Base-by-base conservation (phyloP, 2,113 vertebrate genomes). In the Tragelaphus scriptus region DNA sequence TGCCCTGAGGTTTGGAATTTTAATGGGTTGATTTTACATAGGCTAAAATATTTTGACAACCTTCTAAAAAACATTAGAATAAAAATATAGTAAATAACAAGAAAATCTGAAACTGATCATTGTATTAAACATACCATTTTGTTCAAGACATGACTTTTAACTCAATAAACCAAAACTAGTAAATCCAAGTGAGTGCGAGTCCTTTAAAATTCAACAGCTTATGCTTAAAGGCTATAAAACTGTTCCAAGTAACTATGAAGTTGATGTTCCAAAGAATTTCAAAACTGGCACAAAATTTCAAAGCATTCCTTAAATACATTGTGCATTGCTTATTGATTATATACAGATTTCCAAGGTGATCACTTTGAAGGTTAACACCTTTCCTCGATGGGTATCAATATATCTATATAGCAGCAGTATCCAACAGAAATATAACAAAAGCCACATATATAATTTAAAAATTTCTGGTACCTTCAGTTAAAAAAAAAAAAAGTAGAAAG, bases 241-340 rank as follows among this genome's bases (percentile, higher is more conserved):
- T n/a, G 87, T 82, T 90, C 80, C 44, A 95, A 84, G 47, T 59
- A 89, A 88, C 30, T 90, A 87, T 56, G 44, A 88, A 92, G 30
- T 4, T 86, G 44, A 90, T 40, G 17, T 85, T 89, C n/a, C 51
- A 96, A 56, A 77, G 10, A 94, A 55, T 30, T 95, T 88, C 12
- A 88, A 94, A 90, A 96, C 0, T 84, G 28, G 28, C 32, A 95
- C 2, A 88, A 58, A 94, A 97, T 36, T 93, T 94, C 58, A 81
- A 94, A 93, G 56, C 36, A 96, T 47, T 13, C 25, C 53, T 5
- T 85, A 94, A 95, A 81, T 77, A 85, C 17, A 40, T 36, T 61
- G 21, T 85, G 61, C 68, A 68, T 0, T 59, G 82, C 44, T 49
- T 49, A 49, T 49, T 49, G 61, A 88, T n/a, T 81, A 71, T 28